phyloP scores from a whole-genome alignment of 30 jellyfish, hydroid and myxozoan genomes.

The Cassiopea xamachana region DNA sequence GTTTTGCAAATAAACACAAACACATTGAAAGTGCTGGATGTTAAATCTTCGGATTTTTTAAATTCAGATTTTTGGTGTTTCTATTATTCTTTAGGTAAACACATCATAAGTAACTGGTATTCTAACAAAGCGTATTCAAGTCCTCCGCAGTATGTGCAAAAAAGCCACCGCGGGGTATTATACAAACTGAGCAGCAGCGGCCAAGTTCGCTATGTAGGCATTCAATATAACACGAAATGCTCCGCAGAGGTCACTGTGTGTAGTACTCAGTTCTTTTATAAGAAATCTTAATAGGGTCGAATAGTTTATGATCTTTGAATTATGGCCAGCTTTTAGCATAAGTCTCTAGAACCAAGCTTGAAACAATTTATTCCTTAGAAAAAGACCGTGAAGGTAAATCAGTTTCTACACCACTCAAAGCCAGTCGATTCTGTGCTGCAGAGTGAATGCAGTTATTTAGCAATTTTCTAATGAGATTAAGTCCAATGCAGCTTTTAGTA shows the following conservation, averaged over 20 bases:
- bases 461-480: background rate
- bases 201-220: background rate
- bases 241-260: background rate
- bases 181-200: conserved; percentile 3
- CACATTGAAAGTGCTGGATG: background rate
- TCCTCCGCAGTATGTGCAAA: conserved; percentile 18
- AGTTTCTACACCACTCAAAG: too few species aligned
- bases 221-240: background rate
- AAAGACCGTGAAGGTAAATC: too few species aligned
- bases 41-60: background rate
- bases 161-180: conserved; percentile 2
- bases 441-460: background rate
- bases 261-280: too few species aligned
- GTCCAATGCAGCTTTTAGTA: background rate
- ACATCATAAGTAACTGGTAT: background rate
- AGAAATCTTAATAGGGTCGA: too few species aligned
- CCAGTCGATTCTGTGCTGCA: background rate
- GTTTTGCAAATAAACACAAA: conserved; percentile 16
- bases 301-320: too few species aligned
- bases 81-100: background rate
- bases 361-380: too few species aligned
- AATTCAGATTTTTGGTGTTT: background rate
- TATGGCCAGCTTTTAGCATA: too few species aligned
- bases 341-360: too few species aligned
- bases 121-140: background rate